A percentile compares a stretch with the other conserved stretches of the same genome.
Conservation (phyloP, 2,113 vertebrate species). For the Onychorhynchus coronatus region DNA sequence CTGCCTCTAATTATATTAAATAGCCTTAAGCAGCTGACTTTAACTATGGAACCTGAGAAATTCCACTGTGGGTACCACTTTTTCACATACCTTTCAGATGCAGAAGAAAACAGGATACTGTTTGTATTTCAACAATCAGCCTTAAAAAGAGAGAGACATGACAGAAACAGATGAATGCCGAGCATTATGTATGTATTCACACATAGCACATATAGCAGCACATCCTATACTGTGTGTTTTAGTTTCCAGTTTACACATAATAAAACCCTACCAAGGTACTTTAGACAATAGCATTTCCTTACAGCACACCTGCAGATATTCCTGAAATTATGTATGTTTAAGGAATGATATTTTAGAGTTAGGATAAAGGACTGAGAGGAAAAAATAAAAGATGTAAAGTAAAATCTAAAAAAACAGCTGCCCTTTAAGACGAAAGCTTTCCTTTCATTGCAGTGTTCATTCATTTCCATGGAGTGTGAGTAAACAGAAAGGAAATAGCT, state of each 20-base stretch:
- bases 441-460: constrained; percentile 13
- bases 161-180: not conserved
- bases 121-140: not conserved
- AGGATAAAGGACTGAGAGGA: not conserved
- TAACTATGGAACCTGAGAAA: constrained; percentile 14
- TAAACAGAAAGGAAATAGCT: constrained; percentile 54
- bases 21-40: constrained; percentile 41
- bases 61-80: not conserved
- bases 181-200: not conserved
- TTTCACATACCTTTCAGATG: not conserved
- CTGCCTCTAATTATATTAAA: constrained; percentile 56
- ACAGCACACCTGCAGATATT: not conserved
- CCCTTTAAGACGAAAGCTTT: not conserved
- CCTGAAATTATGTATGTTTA: not conserved
- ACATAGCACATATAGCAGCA: not conserved
- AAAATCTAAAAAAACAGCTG: not conserved
- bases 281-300: not conserved
- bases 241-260: not conserved
- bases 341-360: not conserved
- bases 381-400: not conserved
- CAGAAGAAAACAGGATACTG: not conserved
- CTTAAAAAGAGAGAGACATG: not conserved
- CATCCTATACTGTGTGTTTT: not conserved
- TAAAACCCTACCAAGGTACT: not conserved
- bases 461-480: constrained; percentile 29